phyloP scores from a whole-genome alignment of 2,797 vertebrate genomes.

The Apodemus agrarius region DNA sequence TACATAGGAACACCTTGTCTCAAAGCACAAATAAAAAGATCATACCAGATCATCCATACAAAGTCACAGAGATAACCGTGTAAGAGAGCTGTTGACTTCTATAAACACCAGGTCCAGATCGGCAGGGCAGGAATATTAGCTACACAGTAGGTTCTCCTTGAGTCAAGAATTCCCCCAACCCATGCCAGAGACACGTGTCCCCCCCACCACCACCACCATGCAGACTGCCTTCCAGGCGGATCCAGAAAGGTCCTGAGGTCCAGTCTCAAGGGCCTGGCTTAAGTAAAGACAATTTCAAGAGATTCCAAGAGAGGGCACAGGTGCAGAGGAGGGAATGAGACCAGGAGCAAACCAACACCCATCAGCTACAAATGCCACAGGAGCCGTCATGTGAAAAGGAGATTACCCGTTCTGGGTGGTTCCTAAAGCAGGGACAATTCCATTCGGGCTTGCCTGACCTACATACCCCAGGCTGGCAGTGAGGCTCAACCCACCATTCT shows the following conservation, averaged over 20 bases:
- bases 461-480: not conserved
- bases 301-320: not conserved
- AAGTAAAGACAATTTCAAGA: not conserved
- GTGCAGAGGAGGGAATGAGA: not conserved
- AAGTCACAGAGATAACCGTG: not conserved
- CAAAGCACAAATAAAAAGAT: not conserved
- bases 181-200: not conserved
- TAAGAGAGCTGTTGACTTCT: not conserved
- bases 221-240: not conserved
- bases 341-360: not conserved
- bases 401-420: not conserved
- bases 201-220: too few species aligned
- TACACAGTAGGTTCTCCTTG: not conserved
- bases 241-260: too few species aligned
- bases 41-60: not conserved
- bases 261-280: not conserved
- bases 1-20: not conserved
- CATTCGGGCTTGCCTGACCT: not conserved
- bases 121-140: not conserved
- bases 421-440: constrained; percentile 24
- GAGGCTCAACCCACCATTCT: not conserved
- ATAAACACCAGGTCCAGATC: not conserved
- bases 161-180: not conserved
- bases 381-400: constrained; percentile 29
- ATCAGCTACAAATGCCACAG: constrained; percentile 27